phyloP scores from a whole-genome alignment of 1,140 invertebrate genomes.

The Trachymyrmex cornetzi region DNA sequence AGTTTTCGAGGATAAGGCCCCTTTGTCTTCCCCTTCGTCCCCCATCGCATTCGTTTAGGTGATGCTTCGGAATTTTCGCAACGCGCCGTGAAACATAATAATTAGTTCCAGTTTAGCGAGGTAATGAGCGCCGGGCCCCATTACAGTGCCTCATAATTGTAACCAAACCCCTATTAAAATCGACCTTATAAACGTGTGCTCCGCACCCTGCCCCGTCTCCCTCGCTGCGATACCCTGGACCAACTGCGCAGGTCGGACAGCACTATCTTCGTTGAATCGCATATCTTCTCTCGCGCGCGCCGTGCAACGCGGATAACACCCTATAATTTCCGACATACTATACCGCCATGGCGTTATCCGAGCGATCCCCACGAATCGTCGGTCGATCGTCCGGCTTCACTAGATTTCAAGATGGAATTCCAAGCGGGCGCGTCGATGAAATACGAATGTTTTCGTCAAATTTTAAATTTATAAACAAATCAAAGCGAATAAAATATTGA shows the following conservation, averaged over 20 bases:
- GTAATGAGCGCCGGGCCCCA: slow-evolving; percentile 76
- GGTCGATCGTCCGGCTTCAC: slow-evolving; percentile 78
- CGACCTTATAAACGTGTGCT: slow-evolving; percentile 79
- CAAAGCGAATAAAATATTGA: not conserved
- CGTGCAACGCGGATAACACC: slow-evolving; percentile 82
- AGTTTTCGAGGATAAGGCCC: slow-evolving; percentile 43
- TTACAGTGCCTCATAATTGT: slow-evolving; percentile 80
- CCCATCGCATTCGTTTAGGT: slow-evolving; percentile 6
- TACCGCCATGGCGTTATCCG: slow-evolving; percentile 81
- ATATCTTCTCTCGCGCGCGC: slow-evolving; percentile 77
- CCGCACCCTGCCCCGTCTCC: slow-evolving; percentile 26
- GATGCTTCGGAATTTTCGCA: slow-evolving; percentile 72
- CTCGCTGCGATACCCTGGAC: slow-evolving; percentile 14
- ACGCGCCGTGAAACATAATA: slow-evolving; percentile 79
- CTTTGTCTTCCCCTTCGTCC: slow-evolving; percentile 52
- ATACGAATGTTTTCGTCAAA: not conserved
- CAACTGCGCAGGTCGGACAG: slow-evolving; percentile 58
- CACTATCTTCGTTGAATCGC: slow-evolving; percentile 83
- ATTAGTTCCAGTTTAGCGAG: slow-evolving; percentile 81
- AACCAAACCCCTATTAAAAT: slow-evolving; percentile 81
- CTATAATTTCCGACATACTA: slow-evolving; percentile 85
- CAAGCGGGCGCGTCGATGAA: slow-evolving; percentile 40
- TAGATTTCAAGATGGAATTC: slow-evolving; percentile 80
- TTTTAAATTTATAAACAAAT: slow-evolving; percentile 20
- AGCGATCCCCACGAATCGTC: slow-evolving; percentile 79